Conservation (phyloP, 2,113 vertebrate genomes). For the Rhynchomys soricoides region DNA sequence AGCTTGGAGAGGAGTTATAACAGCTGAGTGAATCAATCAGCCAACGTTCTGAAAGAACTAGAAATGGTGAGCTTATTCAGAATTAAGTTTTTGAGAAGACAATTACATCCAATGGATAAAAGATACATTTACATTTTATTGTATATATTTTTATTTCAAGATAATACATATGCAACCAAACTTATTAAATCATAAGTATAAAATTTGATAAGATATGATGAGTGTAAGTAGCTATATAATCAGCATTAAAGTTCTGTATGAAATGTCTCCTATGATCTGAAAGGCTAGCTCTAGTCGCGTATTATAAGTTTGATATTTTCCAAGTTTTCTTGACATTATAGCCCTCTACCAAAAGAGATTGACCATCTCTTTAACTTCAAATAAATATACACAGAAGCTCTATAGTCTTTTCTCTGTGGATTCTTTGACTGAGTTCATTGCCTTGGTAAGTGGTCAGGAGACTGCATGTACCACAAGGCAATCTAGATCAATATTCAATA, state of each 20-base stretch:
- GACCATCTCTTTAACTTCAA: not conserved
- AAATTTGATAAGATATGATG: not conserved
- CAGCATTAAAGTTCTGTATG: not conserved
- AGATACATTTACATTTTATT: not conserved
- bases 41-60: too few species aligned
- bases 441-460: not conserved
- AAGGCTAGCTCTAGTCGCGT: rapidly evolving
- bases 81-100: not conserved
- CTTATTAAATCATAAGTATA: not conserved
- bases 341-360: not conserved
- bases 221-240: not conserved
- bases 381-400: not conserved
- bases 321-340: not conserved
- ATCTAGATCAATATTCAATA: not conserved
- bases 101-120: too few species aligned
- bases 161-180: not conserved
- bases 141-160: not conserved
- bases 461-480: not conserved
- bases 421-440: not conserved
- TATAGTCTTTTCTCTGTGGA: not conserved
- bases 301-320: not conserved
- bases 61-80: too few species aligned
- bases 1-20: too few species aligned
- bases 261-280: not conserved
- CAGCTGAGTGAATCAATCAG: too few species aligned